phyloP scores from a whole-genome alignment of 2,888 invertebrate genomes.

The Eulithis testata region DNA sequence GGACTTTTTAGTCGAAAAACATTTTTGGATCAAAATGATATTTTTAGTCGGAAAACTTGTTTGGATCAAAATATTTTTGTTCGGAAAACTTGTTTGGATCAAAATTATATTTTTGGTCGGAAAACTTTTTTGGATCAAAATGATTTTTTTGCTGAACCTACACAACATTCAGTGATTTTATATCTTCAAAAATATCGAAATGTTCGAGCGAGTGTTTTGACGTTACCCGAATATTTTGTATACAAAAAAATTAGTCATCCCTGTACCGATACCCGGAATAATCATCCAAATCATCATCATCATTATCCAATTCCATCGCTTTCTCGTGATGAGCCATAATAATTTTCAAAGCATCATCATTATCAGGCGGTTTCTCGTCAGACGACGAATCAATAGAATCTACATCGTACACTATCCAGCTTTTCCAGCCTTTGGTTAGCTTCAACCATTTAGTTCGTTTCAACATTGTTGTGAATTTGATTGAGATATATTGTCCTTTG shows the following conservation, averaged over 20 bases:
- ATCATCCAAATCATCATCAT: conserved; percentile 35
- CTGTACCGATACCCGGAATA: conserved; percentile 16
- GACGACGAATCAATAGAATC: conserved; percentile 66
- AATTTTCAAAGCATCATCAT: conserved; percentile 44
- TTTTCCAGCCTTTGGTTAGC: conserved; percentile 57
- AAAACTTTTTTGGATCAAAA: too few relatives aligned
- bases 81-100: too few relatives aligned
- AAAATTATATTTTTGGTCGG: too few relatives aligned
- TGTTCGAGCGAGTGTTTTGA: too few relatives aligned
- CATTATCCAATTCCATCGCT: conserved; percentile 57
- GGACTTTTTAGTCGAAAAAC: too few relatives aligned
- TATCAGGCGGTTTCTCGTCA: conserved; percentile 56
- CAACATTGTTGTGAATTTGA: conserved; percentile 61
- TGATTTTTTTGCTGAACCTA: too few relatives aligned
- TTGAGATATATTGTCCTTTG: conserved; percentile 70
- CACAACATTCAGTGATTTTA: too few relatives aligned
- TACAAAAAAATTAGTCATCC: neutral
- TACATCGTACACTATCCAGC: conserved; percentile 72
- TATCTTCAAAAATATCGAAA: too few relatives aligned
- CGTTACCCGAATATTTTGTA: too few relatives aligned
- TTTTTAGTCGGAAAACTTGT: too few relatives aligned
- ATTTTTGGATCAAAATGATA: too few relatives aligned
- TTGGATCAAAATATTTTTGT: too few relatives aligned
- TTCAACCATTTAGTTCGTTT: conserved; percentile 61
- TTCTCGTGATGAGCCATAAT: conserved; percentile 53